Evolutionary conservation across 2,797 vertebrate genomes (phyloP), one percentile per base, ranked within the genome.

Genomic region (Xyrichtys novacula): DNA sequence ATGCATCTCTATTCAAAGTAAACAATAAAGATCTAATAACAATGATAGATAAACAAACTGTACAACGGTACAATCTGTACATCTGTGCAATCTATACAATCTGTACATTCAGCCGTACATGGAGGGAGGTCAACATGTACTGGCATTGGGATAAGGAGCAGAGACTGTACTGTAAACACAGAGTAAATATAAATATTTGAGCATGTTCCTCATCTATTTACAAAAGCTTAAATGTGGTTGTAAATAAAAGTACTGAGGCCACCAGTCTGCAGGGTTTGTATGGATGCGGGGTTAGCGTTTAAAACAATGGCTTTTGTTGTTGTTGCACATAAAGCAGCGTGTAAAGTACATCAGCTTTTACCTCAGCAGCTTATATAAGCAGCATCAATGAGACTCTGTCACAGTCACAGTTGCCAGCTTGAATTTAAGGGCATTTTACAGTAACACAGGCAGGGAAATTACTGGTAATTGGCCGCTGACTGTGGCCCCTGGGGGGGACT

Each of bases 381-480:
- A 71, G 57, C 11, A 26, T 42, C 23, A 46, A 2, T 29, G 53
- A 48, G 44, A 15, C 43, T 29, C 19, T 54, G 53, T 11, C 42
- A 22, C 34, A 64, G 34, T 42, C 58, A 57, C 57, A 61, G 66
- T 59, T 61, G 50, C 36, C 38, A 56, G 48, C 55, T 42, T 74
- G 57, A 69, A 36, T 62, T 79, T 49, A 61, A 67, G 53, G 49
- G 38, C 42, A 40, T 56, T 53, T 65, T 64, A 61, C 38, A 55
- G 62, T 44, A 63, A 49, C 47, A 16, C 36, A 8, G 38, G 58
- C 4, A 1, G 36, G 50, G 44, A 82, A 71, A 69, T 67, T n/a
- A 34, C 48, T 31, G 57, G 76, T 80, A 84, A 86, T 73, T 74
- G 67, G 50, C 64, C 40, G 8, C 66, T 50, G 68, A 67, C 65